Base-by-base conservation (phyloP, 2,888 invertebrate species). In the Amblyjoppa fuscipennis region DNA sequence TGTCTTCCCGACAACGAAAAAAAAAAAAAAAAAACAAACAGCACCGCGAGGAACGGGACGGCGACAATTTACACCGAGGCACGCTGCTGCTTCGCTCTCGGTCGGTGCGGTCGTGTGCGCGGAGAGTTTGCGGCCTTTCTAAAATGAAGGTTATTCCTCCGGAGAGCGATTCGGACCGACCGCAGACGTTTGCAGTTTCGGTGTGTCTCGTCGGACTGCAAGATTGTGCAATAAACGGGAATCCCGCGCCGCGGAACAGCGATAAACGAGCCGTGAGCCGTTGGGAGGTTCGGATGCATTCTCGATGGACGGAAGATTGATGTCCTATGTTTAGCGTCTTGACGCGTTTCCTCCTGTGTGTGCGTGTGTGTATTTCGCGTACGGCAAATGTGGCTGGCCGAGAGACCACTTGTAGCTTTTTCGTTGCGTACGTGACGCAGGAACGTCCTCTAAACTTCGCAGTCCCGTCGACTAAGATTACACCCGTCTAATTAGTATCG, bases 141-240 rank as follows among this genome's bases (percentile, higher is more conserved):
- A 87, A 86, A 83, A 84, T 84, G 87, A 89, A 89, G 87, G 88
- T 89, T 88, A 87, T 85, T 20, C n/a, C 41, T 59, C 31, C 28
- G 45, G 31, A 69, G 13, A 34, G 38, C 41, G 6, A 51, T 31
- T 81, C 56, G n/a, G 31, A 59, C n/a, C 20, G 16, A 45, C 49
- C 51, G 64, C 6, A 34, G 5, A 49, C 34, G 16, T 34, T 31
- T 16, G 20, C 59, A 74, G 51, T 74, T 53, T 51, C 20, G 59
- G 51, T 53, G 51, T 73, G 80, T 31, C 49, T 31, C 59, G 70
- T 61, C 34, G 3, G 3, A 31, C 34, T 6, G 11, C 31, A 9
- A 34, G 11, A 53, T 56, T 68, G 38, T 28, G 51, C 38, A 66
- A 76, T 66, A 66, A 20, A 11, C 41, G 68, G 20, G 11, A 38